Evolutionary conservation across 2,888 invertebrate species (phyloP), one percentile per base, ranked within the genome.

Genomic region (Urechis unicinctus): DNA sequence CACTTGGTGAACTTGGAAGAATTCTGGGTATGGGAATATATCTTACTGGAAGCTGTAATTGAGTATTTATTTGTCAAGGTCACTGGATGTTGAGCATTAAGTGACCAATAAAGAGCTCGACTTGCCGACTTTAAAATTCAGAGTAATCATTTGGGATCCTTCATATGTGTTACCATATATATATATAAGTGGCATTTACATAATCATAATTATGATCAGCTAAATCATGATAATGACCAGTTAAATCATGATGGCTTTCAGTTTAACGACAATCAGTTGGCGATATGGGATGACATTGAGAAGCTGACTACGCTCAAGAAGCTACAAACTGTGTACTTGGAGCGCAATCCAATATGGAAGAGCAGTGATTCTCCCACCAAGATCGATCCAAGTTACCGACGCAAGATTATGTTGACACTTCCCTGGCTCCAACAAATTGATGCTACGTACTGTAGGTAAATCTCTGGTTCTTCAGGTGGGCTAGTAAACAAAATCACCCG

Each of bases 381-480:
- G 41, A 56, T 63, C 4, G 93, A 90, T 82, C 83, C 89, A 0
- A 88, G 87, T 66, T 97, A 97, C 77, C 81, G 96, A 55, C 84
- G 92, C 66, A 97, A 97, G 79, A 82, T 97, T 45, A 94, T 90
- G 79, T 80, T 96, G 55, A 83, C 86, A 1, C 80, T 95, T 24
- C 95, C 97, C 0, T 85, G 86, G 68, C 80, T 99, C 29, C 83
- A 84, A 57, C 96, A 98, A 79, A 89, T 98, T 66, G 98, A 98
- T 81, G 97, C 97, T 6, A 96, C 95, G 6, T 62, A 73, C 36
- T 61, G 61, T 44, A 55, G 55, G 56, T 58, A 29, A 52, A 22
- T 25, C 44, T n/a, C n/a, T n/a, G n/a, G n/a, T n/a, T n/a, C n/a
- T n/a, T n/a, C n/a, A n/a, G n/a, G n/a, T n/a, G n/a, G n/a, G n/a